Conservation (phyloP, 1,140 invertebrate species). For the Hestina assimilis region DNA sequence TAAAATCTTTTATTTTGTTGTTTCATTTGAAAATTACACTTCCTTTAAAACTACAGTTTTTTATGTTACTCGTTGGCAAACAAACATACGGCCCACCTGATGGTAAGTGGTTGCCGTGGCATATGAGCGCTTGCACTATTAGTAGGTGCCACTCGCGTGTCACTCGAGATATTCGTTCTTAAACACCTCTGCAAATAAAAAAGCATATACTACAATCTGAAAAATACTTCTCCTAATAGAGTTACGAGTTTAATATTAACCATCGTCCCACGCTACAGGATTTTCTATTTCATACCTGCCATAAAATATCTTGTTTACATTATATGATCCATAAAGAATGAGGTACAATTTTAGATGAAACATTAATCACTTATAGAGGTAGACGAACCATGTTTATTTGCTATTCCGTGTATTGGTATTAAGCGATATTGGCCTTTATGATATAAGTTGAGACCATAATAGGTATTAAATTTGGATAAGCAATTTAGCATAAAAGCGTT, state of each 20-base stretch:
- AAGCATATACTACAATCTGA: too few relatives aligned
- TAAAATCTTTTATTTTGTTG: too few relatives aligned
- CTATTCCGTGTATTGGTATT: constrained; percentile 19
- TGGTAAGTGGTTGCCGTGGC: neutral
- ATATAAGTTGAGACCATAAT: neutral
- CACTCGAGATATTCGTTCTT: too few relatives aligned
- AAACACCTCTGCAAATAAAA: too few relatives aligned
- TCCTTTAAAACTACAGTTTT: too few relatives aligned
- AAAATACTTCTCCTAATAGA: neutral
- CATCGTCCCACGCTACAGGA: constrained; percentile 11
- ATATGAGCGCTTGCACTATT: too few relatives aligned
- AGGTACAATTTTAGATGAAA: constrained; percentile 23
- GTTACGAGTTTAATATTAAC: neutral
- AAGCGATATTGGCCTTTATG: constrained; percentile 23
- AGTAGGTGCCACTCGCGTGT: too few relatives aligned
- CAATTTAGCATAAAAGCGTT: constrained; percentile 10
- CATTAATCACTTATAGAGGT: constrained; percentile 33
- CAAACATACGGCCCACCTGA: too few relatives aligned
- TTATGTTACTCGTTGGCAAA: too few relatives aligned
- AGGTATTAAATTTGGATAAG: neutral
- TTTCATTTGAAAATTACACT: too few relatives aligned
- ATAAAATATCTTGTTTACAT: constrained; percentile 33
- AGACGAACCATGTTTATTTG: constrained; percentile 22
- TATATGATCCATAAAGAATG: constrained; percentile 30
- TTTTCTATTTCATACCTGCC: constrained; percentile 12